Evolutionary conservation across 2,113 vertebrate species (phyloP), one percentile per base, ranked within the genome.

Genomic region (Myocastor coypus): DNA sequence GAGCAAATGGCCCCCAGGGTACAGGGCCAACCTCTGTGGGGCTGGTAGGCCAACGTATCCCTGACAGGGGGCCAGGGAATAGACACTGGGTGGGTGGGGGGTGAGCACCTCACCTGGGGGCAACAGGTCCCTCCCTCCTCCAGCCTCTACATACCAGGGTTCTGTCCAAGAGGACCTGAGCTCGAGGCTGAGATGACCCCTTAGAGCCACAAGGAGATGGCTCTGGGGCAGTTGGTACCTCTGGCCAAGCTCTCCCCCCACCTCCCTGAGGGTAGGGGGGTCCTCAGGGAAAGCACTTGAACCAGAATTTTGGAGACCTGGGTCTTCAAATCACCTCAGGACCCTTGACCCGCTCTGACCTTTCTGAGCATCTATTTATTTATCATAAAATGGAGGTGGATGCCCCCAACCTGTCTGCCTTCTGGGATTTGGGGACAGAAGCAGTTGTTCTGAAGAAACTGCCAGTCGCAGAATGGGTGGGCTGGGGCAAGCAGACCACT

Each of bases 281-380:
- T 64, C 80, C 89, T 96, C 95, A 83, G 93, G 83, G 93, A 92
- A 89, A 82, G 50, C n/a, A 11, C 1, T 7, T 0, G 37, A 71
- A 28, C 61, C 88, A 16, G 37, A 61, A 9, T 12, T 3, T 66
- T 68, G 63, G 82, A 88, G 59, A 57, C 26, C 46, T 66, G 34
- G 34, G 13, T 87, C 89, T 75, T 68, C 50, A 37, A 5, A 4
- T 75, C 26, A 64, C 69, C 82, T 94, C 95, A 52, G 57, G 75
- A 73, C 4, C 19, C 78, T 61, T 34, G 57, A 55, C n/a, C 20
- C 50, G 57, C 50, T 8, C 40, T 46, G 55, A 37, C 52, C 14
- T 75, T 81, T 64, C 66, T 14, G 64, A 68, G 68, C 61, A 68
- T 95, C 86, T 19, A 20, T 52, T 42, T 83, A n/a, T 71, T 87